Evolutionary conservation across 30 jellyfish, hydroid and myxozoan species (phyloP), one percentile per base, ranked within the genome.

Genomic region (Aurelia aurita complex sp. Pacific): DNA sequence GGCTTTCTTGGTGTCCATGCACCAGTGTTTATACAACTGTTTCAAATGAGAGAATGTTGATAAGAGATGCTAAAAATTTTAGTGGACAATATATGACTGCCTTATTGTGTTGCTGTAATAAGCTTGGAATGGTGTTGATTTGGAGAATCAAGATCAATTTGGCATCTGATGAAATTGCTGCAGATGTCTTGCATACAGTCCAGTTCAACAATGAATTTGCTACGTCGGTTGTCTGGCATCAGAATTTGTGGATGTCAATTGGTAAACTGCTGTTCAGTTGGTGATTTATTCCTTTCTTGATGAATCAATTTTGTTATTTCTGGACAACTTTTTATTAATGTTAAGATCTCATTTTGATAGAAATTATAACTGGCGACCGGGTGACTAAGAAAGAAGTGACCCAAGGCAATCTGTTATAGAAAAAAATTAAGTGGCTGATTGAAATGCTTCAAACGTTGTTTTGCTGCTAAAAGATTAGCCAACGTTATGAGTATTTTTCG

Each of bases 1-100:
- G 70, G 9, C 54, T 73, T 19, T 43, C 40, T 11, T 84, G 93
- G 93, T 84, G 93, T 65, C 93, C 93, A 61, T 42, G 64, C 19
- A 17, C 54, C 1, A 36, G 61, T 38, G 34, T 74, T 1, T 15
- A 61, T 34, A 42, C 54, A 23, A 77, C 29, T 5, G 40, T 14
- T 3, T 11, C 62, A 1, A 55, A n/a, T 38, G 16, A 19, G 10
- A 70, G 68, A 61, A 36, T 4, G 46, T 61, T 61, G 36, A 15
- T 0, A 0, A 46, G 59, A 29, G 12, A 46, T 46, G 57, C 57
- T 46, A 46, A 9, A 7, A 8, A 46, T 9, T 4, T 7, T 9
- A 7, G 8, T 9, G 12, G 57, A 5, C 40, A 33, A 10, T 9
- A 15, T 14, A 14, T 6, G 35, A 34, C 8, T 57, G 64, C 73